Base-by-base conservation (phyloP, 2,888 invertebrate genomes). In the Celastrina argiolus region DNA sequence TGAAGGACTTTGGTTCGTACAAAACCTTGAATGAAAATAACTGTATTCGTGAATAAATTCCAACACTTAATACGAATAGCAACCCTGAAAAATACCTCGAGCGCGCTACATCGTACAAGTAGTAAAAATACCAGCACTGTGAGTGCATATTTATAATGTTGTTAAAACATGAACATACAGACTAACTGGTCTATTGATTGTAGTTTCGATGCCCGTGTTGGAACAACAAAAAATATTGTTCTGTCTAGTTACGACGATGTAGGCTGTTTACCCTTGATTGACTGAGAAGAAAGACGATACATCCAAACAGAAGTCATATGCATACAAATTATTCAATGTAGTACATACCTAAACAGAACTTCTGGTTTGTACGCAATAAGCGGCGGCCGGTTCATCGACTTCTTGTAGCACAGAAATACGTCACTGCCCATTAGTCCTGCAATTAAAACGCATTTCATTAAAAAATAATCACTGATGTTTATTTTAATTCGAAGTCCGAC, bases 321-420 rank as follows among this genome's bases (percentile, higher is more conserved):
- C 16, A 18, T 45, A 16, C 18, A 45, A 45, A 45, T 18, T 2
- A 18, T n/a, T n/a, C 45, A 7, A 2, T 1, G 2, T n/a, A 31
- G 2, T n/a, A 73, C 80, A 79, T 73, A 92, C 91, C 91, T 90
- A 82, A 92, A 92, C 73, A 96, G 89, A 79, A 96, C 95, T 82
- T 95, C 96, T 74, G 99, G 98, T 85, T 98, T 97, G 90, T 98
- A 99, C 66, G 98, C 96, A 75, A 99, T 94, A 73, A 97, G 92
- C 82, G 97, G 97, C 66, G 98, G 96, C 81, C 98, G 95, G 90
- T 98, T 97, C 97, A 99, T 98, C 73, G 99, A 98, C 90, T 99
- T 99, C 88, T 99, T 99, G 91, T 99, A 99, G 87, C 99, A 99
- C 70, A 99, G 92, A 88, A 94, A 99, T 18, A 99, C 98, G 89